These are phyloP conservation scores for Phaethon lepturus DNA, from an alignment of 2,113 vertebrate genomes.

Conservation along the genomic window DNA sequence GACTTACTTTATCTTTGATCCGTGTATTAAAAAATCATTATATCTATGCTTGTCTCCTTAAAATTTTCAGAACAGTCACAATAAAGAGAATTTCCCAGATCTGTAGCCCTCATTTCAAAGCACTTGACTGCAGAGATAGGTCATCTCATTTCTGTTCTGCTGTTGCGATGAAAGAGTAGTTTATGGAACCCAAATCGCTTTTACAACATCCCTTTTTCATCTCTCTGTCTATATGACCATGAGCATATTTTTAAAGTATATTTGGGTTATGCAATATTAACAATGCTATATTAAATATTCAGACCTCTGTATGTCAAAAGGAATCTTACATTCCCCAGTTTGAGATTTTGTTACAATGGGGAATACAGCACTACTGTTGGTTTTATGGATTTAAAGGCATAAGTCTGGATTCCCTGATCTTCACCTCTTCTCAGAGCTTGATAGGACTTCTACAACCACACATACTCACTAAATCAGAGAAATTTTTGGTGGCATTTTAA, in stretches of 20 bases:
- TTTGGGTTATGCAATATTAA: neutral
- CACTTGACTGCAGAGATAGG: neutral
- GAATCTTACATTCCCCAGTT: neutral
- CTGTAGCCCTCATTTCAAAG: neutral
- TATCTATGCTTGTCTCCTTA: neutral
- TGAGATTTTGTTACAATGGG: neutral
- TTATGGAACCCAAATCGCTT: neutral
- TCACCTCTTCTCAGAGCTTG: neutral
- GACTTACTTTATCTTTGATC: neutral
- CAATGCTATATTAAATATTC: slow-evolving; percentile 5
- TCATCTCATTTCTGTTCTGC: neutral
- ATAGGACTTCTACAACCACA: neutral
- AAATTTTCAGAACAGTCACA: neutral
- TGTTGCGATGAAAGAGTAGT: neutral
- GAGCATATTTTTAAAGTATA: neutral
- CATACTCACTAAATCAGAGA: neutral
- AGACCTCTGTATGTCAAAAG: neutral
- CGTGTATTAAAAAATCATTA: neutral
- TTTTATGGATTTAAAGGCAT: neutral
- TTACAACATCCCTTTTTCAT: neutral
- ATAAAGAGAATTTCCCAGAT: neutral
- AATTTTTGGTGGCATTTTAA: neutral
- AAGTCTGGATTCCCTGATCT: neutral
- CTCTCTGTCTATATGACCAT: neutral
- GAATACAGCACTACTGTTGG: neutral